A percentile compares a stretch with the other conserved stretches of the same genome.
These are phyloP conservation scores for Brachionus plicatilis DNA, from an alignment of 1,140 invertebrate species.

Conservation along the genomic window DNA sequence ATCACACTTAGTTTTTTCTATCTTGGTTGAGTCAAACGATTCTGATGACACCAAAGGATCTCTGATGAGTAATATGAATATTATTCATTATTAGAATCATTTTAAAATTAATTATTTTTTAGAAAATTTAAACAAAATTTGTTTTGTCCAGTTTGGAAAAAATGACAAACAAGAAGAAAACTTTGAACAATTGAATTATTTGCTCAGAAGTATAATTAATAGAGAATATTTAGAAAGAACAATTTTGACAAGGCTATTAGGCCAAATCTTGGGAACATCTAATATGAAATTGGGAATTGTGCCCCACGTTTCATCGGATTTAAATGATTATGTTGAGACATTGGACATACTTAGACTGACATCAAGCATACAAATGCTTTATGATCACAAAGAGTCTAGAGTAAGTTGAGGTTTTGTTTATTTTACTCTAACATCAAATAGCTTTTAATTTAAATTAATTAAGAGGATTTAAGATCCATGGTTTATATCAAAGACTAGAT, in stretches of 20 bases:
- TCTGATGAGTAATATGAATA: not conserved
- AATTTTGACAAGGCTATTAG: not conserved
- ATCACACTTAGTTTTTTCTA: not conserved
- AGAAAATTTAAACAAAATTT: not conserved
- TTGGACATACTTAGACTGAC: not conserved
- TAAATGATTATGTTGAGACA: not conserved
- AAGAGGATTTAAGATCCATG: not conserved
- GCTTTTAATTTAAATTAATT: slow-evolving; percentile 16
- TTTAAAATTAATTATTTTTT: not conserved
- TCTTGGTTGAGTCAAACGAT: not conserved
- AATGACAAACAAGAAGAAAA: not conserved
- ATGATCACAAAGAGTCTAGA: not conserved
- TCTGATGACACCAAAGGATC: not conserved
- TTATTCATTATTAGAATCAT: not conserved
- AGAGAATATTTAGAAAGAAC: not conserved
- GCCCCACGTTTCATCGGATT: not conserved
- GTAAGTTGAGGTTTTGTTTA: not conserved
- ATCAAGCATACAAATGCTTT: not conserved
- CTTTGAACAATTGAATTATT: not conserved
- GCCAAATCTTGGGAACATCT: not conserved
- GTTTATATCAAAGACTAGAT: not conserved
- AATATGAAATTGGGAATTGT: not conserved
- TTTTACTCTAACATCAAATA: not conserved
- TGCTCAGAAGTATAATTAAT: not conserved
- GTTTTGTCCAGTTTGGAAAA: not conserved